These are phyloP conservation scores for Oreochromis grahami DNA, from an alignment of 2,797 vertebrate genomes.

Conservation along the genomic window DNA sequence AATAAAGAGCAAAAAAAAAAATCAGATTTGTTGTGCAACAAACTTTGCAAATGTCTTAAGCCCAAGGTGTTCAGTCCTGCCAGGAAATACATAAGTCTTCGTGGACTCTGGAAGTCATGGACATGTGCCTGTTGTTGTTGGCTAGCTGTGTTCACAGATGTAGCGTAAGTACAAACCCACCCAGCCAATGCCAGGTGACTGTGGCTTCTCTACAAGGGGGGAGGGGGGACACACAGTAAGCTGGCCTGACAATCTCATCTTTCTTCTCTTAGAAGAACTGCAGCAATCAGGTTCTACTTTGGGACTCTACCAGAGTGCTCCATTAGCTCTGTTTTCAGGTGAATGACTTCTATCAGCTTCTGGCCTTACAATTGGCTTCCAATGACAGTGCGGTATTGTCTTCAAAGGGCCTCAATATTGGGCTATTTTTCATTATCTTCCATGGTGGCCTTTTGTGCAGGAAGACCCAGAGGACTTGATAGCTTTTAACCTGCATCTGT, in stretches of 20 bases:
- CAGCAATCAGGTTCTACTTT: conserved; percentile 31
- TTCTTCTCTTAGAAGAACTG: neutral
- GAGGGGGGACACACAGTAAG: neutral
- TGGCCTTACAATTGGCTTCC: conserved; percentile 20
- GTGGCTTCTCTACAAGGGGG: neutral
- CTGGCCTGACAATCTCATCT: neutral
- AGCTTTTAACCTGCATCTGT: conserved; percentile 31
- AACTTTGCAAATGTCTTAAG: conserved; percentile 3
- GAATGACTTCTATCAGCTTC: conserved; percentile 32
- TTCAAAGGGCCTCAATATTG: conserved; percentile 44
- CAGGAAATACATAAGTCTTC: conserved; percentile 44
- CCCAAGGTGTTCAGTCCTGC: conserved; percentile 24
- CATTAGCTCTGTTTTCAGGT: conserved; percentile 25
- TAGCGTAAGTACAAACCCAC: neutral
- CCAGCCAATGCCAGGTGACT: conserved; percentile 28
- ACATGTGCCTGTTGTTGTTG: conserved; percentile 8
- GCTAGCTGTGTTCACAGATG: conserved; percentile 39
- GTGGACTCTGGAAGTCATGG: conserved; percentile 18
- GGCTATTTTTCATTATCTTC: conserved; percentile 27
- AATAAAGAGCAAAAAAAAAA: neutral
- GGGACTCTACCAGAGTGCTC: conserved; percentile 34
- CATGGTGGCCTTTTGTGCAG: neutral
- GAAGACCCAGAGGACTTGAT: conserved; percentile 29
- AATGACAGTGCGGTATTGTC: conserved; percentile 35
- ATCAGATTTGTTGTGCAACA: neutral